Base-by-base conservation (phyloP, 2,888 invertebrate genomes). In the Andrena bucephala region DNA sequence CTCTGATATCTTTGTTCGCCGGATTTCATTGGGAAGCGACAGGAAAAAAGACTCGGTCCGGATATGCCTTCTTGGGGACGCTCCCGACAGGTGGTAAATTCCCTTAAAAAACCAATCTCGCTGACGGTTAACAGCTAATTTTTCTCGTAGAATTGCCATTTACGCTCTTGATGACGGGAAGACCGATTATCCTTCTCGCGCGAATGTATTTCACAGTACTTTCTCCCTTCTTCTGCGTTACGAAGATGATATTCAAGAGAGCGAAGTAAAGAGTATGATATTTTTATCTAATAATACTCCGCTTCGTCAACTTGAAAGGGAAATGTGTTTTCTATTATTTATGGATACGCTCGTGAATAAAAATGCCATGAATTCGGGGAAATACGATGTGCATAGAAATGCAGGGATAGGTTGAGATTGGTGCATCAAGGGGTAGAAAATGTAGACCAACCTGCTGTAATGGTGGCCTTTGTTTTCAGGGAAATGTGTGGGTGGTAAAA, bases 51-150 rank as follows among this genome's bases (percentile, higher is more conserved):
- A 71, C 68, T 59, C 54, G 27, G 67, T 71, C 77, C 42, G 78
- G 74, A 57, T 70, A 29, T 60, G 65, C 67, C 60, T 74, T 74
- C 62, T 68, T 66, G 24, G 50, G 27, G 74, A 63, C 27, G 48
- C 73, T 79, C 81, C 83, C 86, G 80, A 66, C 74, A 73, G 81
- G 81, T 82, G 80, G 81, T 80, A 86, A 88, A 89, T 87, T 89
- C 88, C 81, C 82, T 90, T 87, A 85, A 85, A 88, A 87, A 90
- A 84, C 89, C 90, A 90, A 91, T 91, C 88, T 91, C 77, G 81
- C 62, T 70, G 72, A 72, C 86, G 74, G 76, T 87, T 84, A 85
- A 81, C 77, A 81, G 85, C 85, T 90, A 87, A 88, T 85, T 85
- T 85, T 89, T 89, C 84, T 84, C 85, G 69, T 83, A 81, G 84